Base-by-base conservation (phyloP, 35 echinoderm and acorn worm genomes). In the Ophiothrix spiculata region DNA sequence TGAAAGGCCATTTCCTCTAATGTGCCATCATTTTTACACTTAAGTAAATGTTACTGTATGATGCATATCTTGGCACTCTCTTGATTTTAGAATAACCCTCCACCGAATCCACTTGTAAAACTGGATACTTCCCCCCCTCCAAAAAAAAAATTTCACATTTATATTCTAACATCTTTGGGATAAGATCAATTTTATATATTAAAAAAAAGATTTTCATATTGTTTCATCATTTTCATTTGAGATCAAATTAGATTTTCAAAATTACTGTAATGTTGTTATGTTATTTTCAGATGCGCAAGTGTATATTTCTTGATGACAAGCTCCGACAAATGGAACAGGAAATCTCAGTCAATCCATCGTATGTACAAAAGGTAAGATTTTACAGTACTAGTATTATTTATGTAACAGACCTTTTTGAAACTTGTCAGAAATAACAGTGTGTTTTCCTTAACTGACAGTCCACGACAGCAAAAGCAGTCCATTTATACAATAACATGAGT, bases 221-320 rank as follows among this genome's bases (percentile, higher is more conserved):
- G 79, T 13, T 29, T 16, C 37, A 81, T 23, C 23, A 49, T 31
- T 54, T 79, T 10, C 23, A 0, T 32, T 37, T 10, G 29, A 32
- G 28, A 23, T 79, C 4, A 32, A 21, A 46, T 46, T 81, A 28
- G 21, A 31, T 23, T 41, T 36, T 64, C 12, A 86, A 4, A 37
- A 46, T 31, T 0, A 79, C 12, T 14, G 32, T 28, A 79, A 15
- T 35, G 14, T 23, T 35, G 0, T 21, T 36, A 80, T 63, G 33
- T 31, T 37, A 11, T 82, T 77, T 37, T 3, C 86, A 99, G 96
- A 86, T 99, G 85, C 93, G 86, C 6, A 86, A 99, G 77, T 98
- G 96, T 76, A 99, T 99, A 79, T 41, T 79, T 16, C 82, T 99
- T 1, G 96, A 99, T 87, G 92, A 91, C 69, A 99, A 93, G 42